A percentile compares a stretch with the other conserved stretches of the same genome.
Conservation (phyloP, 2,113 vertebrate genomes). For the Ptychochromis oligacanthus region DNA sequence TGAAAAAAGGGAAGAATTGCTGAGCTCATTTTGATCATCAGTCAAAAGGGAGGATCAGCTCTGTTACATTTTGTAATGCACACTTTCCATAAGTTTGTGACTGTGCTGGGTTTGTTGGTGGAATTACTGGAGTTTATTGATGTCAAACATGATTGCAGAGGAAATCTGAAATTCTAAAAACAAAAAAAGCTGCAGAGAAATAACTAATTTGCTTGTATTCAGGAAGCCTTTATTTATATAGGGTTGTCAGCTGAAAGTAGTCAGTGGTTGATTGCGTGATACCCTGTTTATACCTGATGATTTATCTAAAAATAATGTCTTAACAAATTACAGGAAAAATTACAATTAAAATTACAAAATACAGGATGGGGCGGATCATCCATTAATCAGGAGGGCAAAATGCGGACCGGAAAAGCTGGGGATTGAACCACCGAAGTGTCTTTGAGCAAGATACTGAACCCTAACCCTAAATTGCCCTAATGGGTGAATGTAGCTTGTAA, state of each 20-base stretch:
- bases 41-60: neutral
- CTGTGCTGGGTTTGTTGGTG: neutral
- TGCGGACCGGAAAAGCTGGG: neutral
- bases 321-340: too few relatives aligned
- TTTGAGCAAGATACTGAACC: neutral
- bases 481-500: rapidly evolving
- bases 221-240: neutral
- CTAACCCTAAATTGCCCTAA: neutral
- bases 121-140: neutral
- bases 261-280: neutral
- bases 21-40: neutral
- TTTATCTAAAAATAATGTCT: too few relatives aligned
- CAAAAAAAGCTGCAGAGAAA: neutral
- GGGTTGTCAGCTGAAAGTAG: too few relatives aligned
- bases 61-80: neutral
- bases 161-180: neutral
- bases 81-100: neutral
- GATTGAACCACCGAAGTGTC: neutral
- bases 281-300: neutral
- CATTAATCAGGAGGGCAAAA: neutral
- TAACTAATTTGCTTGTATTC: neutral
- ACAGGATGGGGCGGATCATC: neutral
- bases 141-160: neutral
- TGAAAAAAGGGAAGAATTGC: neutral
- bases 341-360: too few relatives aligned